Evolutionary conservation across 2,113 vertebrate species (phyloP), one percentile per base, ranked within the genome.

Genomic region (Otis tarda): DNA sequence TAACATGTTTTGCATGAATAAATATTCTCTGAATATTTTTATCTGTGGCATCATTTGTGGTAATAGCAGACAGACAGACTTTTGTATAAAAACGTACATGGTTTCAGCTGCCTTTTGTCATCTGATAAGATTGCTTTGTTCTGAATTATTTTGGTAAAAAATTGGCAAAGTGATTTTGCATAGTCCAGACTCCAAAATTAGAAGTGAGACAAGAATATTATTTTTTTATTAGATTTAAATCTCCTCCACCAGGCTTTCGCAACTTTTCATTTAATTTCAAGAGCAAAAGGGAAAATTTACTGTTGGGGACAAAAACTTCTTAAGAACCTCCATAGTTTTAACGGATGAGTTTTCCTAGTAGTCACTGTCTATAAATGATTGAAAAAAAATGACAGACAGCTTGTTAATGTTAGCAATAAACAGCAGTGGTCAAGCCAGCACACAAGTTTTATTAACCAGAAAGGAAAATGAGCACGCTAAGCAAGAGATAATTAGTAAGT

Each of bases 101-200:
- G 57, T 59, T 97, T 97, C 89, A 94, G 92, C 89, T 94, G 92
- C 77, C 65, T 95, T 83, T 91, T 94, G 80, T 96, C 92, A 96
- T 96, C 83, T 89, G 94, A 95, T 96, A 96, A 94, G 65, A 91
- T 41, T 83, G 55, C 70, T 97, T 95, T 93, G 91, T 92, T 94
- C 57, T 73, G 77, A 81, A 76, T 61, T 91, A 76, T 84, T 94
- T 94, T 64, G 74, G 87, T 50, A 73, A 90, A 96, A 87, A 82
- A 56, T 30, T 96, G 86, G 89, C 94, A 87, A 95, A 75, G 45
- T 30, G 13, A 87, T 93, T 90, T 86, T 91, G 86, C 70, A 25
- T 69, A 49, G 31, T 23, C 95, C 64, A 49, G 73, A 71, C 78
- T 90, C 59, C 52, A 87, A 91, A 94, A 94, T 78, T 83, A 89